Conservation (phyloP, 2,888 invertebrate genomes). For the Acheta domesticus region DNA sequence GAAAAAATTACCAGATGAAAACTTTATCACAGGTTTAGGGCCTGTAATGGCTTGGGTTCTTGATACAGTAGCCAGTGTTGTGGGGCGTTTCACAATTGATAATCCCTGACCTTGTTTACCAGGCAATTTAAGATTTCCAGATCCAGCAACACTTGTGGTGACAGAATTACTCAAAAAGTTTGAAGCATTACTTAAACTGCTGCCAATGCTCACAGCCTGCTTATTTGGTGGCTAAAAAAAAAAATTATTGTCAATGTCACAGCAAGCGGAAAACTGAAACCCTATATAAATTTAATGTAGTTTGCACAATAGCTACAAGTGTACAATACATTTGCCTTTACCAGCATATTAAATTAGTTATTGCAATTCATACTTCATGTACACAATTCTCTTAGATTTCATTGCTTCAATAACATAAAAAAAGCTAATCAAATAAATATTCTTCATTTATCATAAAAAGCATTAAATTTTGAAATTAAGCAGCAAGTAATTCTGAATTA, state of each 20-base stretch:
- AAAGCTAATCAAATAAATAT: too few species aligned
- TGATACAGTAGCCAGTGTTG: constrained; percentile 56
- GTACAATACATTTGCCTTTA: neutral
- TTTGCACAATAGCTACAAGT: neutral
- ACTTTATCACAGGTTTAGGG: constrained; percentile 75
- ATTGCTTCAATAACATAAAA: too few species aligned
- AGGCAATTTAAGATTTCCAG: constrained; percentile 24
- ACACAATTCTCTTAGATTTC: too few species aligned
- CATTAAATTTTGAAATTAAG: too few species aligned
- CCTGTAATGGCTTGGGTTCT: constrained; percentile 66
- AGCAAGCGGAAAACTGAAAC: neutral
- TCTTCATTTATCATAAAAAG: too few species aligned
- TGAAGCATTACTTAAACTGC: constrained; percentile 24
- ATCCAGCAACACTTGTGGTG: constrained; percentile 26
- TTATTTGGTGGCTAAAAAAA: constrained; percentile 30
- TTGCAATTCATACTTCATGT: neutral
- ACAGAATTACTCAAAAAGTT: constrained; percentile 25
- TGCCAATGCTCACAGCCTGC: constrained; percentile 21
- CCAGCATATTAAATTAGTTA: neutral
- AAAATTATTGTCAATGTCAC: neutral
- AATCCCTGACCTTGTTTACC: constrained; percentile 23
- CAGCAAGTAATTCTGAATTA: neutral
- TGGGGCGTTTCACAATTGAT: constrained; percentile 47
- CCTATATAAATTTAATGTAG: neutral
- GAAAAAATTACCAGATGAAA: constrained; percentile 48